These are phyloP conservation scores for Cactoblastis cactorum DNA, from an alignment of 2,888 invertebrate genomes.

Conservation along the genomic window DNA sequence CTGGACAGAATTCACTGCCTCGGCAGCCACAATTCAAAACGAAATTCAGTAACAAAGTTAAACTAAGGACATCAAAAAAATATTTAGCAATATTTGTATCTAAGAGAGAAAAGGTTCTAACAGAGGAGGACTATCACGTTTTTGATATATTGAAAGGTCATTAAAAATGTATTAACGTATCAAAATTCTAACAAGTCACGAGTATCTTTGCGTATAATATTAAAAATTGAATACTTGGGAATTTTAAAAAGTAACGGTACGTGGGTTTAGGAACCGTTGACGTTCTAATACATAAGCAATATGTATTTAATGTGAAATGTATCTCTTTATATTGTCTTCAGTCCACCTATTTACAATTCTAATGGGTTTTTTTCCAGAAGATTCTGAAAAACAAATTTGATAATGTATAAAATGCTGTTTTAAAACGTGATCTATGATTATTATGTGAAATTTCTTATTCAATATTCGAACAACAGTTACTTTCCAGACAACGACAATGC, in stretches of 20 bases:
- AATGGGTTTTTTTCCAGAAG: slow-evolving; percentile 25
- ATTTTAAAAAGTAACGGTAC: slow-evolving; percentile 45
- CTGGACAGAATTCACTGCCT: too few relatives aligned
- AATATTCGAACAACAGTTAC: slow-evolving; percentile 1
- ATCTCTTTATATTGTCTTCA: slow-evolving; percentile 22
- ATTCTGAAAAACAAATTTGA: slow-evolving; percentile 20
- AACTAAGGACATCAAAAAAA: too few relatives aligned
- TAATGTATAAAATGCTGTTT: slow-evolving; percentile 15
- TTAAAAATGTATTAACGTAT: slow-evolving; percentile 4
- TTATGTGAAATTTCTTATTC: slow-evolving; percentile 2
- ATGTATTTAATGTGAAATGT: slow-evolving; percentile 30
- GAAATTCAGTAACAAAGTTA: too few relatives aligned
- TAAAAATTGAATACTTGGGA: slow-evolving; percentile 36
- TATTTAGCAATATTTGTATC: too few relatives aligned
- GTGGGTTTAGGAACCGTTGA: slow-evolving; percentile 38
- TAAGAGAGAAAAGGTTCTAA: not conserved
- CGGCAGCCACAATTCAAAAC: too few relatives aligned
- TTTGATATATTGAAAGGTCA: not conserved
- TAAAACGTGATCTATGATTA: slow-evolving; percentile 15
- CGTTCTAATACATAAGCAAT: slow-evolving; percentile 40
- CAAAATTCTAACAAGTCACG: slow-evolving; percentile 13
- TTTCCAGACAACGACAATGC: not conserved
- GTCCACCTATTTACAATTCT: slow-evolving; percentile 31
- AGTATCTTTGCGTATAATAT: slow-evolving; percentile 18
- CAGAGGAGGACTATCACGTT: not conserved